These are phyloP conservation scores for Nomada flava DNA, from an alignment of 2,888 invertebrate species.

Conservation along the genomic window DNA sequence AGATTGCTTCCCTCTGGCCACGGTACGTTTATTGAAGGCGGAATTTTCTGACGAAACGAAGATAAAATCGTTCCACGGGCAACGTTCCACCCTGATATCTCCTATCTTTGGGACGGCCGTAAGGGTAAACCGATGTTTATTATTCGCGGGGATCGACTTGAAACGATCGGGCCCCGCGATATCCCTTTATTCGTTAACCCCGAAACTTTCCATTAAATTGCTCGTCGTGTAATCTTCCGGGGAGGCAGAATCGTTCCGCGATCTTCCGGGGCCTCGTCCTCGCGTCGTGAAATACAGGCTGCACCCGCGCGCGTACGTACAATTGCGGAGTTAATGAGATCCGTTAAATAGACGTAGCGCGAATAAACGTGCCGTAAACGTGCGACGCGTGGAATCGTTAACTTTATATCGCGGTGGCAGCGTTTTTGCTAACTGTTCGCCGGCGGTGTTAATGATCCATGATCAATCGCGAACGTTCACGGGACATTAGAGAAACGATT, in stretches of 20 bases:
- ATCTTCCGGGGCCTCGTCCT: background rate
- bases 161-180: no score
- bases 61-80: no score
- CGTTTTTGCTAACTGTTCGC: background rate
- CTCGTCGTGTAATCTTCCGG: background rate
- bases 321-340: constrained; percentile 32
- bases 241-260: no score
- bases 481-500: background rate
- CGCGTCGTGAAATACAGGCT: background rate
- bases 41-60: no score
- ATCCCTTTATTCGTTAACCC: background rate
- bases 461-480: background rate
- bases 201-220: no score
- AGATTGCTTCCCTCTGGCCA: no score
- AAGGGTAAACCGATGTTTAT: no score
- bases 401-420: no score
- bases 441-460: background rate
- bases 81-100: no score
- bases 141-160: no score
- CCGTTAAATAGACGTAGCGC: constrained; percentile 2
- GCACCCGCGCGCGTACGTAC: background rate
- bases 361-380: background rate
- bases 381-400: background rate
- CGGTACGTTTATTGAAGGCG: no score
- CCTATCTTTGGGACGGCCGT: no score